Percentiles rank a stretch among this genome's conserved stretches.
Evolutionary conservation across 2,888 invertebrate species (phyloP).

Genomic region (Atethmia centrago): DNA sequence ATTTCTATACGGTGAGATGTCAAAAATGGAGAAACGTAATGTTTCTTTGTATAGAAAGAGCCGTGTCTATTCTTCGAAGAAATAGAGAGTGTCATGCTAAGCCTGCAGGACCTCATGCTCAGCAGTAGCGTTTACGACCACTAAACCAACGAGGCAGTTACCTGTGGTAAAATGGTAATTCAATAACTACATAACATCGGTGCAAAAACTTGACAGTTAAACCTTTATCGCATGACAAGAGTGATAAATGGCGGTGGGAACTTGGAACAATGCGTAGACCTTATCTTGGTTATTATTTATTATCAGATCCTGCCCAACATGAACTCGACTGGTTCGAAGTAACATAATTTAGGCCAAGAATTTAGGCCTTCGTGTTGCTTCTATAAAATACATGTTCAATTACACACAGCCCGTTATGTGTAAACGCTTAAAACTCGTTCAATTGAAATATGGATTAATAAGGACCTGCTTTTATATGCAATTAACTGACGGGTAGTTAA

Average conservation of each 20-base stretch:
- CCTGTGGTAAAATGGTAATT: neutral
- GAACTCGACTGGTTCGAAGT: constrained; percentile 29
- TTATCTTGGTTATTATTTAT: constrained; percentile 53
- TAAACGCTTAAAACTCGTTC: constrained; percentile 16
- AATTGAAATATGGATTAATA: constrained; percentile 18
- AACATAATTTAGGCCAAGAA: constrained; percentile 40
- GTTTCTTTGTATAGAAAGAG: no score
- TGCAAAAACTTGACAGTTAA: constrained; percentile 30
- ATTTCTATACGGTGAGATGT: no score
- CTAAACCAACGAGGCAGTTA: no score
- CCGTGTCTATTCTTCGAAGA: no score
- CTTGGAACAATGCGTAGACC: constrained; percentile 54
- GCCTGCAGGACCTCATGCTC: no score
- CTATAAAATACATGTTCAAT: constrained; percentile 24
- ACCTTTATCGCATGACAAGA: constrained; percentile 27
- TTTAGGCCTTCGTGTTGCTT: constrained; percentile 2
- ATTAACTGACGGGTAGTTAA: constrained; percentile 5
- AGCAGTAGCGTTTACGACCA: no score
- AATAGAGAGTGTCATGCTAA: no score
- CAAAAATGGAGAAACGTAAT: no score
- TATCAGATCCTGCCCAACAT: constrained; percentile 45
- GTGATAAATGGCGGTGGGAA: constrained; percentile 52
- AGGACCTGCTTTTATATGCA: neutral
- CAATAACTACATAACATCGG: constrained; percentile 13
- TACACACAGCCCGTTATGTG: constrained; percentile 1